Evolutionary conservation across 2,797 vertebrate genomes (phyloP).

Genomic region (Gymnoscopelus braueri): DNA sequence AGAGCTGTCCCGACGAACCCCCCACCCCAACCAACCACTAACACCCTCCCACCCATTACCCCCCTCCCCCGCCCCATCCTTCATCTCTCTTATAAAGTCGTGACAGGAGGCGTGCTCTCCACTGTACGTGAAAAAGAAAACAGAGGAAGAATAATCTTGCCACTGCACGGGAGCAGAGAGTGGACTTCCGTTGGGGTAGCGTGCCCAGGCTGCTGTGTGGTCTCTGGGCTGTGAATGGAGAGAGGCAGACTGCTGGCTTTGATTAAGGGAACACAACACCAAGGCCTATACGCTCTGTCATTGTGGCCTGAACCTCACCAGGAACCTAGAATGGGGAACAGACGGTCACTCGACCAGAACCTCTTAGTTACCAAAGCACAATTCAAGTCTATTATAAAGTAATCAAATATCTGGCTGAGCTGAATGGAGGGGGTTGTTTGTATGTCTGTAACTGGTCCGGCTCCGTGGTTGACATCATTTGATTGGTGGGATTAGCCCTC

Average conservation of each 20-base stretch:
- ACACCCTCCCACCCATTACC: too few relatives aligned
- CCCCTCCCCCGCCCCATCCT: conserved; percentile 20
- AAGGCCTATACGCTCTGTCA: conserved; percentile 26
- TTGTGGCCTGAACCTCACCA: conserved; percentile 32
- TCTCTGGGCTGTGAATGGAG: conserved; percentile 7
- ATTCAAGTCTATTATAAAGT: conserved; percentile 45
- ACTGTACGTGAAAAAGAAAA: conserved; percentile 46
- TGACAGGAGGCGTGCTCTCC: not conserved
- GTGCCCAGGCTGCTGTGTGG: conserved; percentile 13
- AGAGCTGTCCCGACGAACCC: conserved; percentile 3
- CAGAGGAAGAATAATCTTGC: conserved; percentile 40
- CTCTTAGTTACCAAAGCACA: conserved; percentile 60
- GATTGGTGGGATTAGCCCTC: conserved; percentile 40
- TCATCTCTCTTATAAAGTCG: conserved; percentile 23
- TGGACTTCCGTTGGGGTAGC: conserved; percentile 16
- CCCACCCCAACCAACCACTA: too few relatives aligned
- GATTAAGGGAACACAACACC: conserved; percentile 33
- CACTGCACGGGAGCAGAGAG: conserved; percentile 26
- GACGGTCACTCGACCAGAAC: conserved; percentile 25
- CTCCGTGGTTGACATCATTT: conserved; percentile 51
- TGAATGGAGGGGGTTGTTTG: conserved; percentile 31
- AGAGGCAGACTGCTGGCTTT: conserved; percentile 50
- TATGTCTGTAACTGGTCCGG: conserved; percentile 45
- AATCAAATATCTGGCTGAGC: conserved; percentile 40
- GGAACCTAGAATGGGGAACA: conserved; percentile 41